Conservation (phyloP, 1,140 invertebrate genomes). For the Mercenaria mercenaria region DNA sequence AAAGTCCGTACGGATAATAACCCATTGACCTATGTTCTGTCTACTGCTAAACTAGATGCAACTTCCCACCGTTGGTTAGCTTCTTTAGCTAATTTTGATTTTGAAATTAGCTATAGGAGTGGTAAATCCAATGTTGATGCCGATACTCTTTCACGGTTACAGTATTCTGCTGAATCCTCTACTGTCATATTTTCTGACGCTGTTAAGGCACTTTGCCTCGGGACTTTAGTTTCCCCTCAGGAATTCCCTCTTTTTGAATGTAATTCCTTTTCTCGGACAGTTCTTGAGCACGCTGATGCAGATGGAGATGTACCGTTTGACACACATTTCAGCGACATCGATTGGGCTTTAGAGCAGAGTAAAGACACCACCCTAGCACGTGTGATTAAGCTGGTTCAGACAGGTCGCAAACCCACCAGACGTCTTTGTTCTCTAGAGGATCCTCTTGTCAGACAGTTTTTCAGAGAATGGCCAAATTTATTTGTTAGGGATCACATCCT, state of each 20-base stretch:
- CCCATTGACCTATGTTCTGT: slow-evolving; percentile 28
- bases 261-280: neutral
- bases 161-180: neutral
- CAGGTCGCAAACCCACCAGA: neutral
- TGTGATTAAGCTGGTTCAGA: neutral
- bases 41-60: slow-evolving; percentile 48
- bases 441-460: neutral
- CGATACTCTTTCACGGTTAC: neutral
- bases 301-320: neutral
- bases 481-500: slow-evolving; percentile 46
- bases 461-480: slow-evolving; percentile 33
- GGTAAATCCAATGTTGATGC: neutral
- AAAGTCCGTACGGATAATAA: neutral
- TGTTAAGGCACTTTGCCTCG: neutral
- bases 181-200: neutral
- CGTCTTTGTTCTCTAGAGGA: neutral
- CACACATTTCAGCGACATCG: neutral
- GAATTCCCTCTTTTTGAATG: neutral
- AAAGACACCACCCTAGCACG: neutral
- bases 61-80: slow-evolving; percentile 41
- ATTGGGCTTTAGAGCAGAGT: neutral
- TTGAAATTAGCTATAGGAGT: neutral
- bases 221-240: neutral
- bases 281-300: neutral
- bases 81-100: neutral